Evolutionary conservation across 2,113 vertebrate species (phyloP).

Genomic region (Phalacrocorax carbo): DNA sequence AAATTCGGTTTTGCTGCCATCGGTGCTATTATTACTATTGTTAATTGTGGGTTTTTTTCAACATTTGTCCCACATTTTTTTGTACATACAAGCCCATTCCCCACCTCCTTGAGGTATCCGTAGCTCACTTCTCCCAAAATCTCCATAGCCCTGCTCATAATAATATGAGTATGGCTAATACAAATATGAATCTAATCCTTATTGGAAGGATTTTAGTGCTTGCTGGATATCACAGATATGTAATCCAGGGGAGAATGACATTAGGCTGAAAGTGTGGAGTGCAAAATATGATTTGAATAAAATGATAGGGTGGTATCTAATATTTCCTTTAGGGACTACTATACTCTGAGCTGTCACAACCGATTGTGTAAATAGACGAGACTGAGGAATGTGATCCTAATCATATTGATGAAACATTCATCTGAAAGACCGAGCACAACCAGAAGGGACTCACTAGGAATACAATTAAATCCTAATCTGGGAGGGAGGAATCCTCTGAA

Average conservation of each 20-base stretch:
- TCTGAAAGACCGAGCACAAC: slow-evolving; percentile 54
- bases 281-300: slow-evolving; percentile 70
- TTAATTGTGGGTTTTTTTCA: background rate
- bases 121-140: background rate
- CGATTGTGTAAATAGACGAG: slow-evolving; percentile 69
- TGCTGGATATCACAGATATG: background rate
- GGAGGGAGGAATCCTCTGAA: slow-evolving; percentile 13
- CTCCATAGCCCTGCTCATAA: background rate
- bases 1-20: background rate
- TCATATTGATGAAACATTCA: slow-evolving; percentile 73
- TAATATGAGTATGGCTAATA: background rate
- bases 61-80: background rate
- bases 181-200: slow-evolving; percentile 51
- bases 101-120: background rate
- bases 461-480: slow-evolving; percentile 70
- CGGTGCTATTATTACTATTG: no score
- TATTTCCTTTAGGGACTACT: slow-evolving; percentile 73
- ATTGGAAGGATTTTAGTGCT: slow-evolving; percentile 31
- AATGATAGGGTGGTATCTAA: slow-evolving; percentile 62
- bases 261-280: slow-evolving; percentile 36
- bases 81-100: background rate
- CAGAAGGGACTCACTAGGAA: slow-evolving; percentile 65
- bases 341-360: slow-evolving; percentile 75
- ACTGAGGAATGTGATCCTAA: slow-evolving; percentile 66
- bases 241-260: slow-evolving; percentile 51